Conservation (phyloP, 2,113 vertebrate species). For the Anolis carolinensis region DNA sequence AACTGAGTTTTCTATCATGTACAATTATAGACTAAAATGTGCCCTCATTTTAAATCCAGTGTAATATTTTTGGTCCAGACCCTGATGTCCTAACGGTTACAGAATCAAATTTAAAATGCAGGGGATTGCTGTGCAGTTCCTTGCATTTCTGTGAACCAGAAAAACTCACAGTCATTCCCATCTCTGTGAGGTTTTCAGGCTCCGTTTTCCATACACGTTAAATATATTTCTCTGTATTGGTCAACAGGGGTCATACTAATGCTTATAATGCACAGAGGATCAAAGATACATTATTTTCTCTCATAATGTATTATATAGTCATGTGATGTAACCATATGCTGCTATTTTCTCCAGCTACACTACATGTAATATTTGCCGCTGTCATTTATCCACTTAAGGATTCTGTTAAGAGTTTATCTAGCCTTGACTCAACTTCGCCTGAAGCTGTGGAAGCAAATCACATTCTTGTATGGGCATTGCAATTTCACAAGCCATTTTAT, state of each 20-base stretch:
- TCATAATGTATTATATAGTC: not conserved
- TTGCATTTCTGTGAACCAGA: not conserved
- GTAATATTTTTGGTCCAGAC: slow-evolving; percentile 34
- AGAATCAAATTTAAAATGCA: slow-evolving; percentile 30
- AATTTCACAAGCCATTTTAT: not conserved
- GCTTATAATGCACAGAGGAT: slow-evolving; percentile 6
- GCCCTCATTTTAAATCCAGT: slow-evolving; percentile 43
- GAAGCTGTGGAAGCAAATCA: slow-evolving; percentile 23
- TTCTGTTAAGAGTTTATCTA: not conserved
- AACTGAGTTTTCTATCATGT: too few species aligned
- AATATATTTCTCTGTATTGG: slow-evolving; percentile 21
- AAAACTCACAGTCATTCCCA: too few species aligned
- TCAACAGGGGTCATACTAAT: slow-evolving; percentile 28
- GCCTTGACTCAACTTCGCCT: slow-evolving; percentile 16
- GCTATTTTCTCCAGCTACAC: not conserved
- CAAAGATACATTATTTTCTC: not conserved
- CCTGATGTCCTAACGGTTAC: not conserved
- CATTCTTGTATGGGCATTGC: not conserved
- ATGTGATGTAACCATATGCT: not conserved
- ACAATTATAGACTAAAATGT: slow-evolving; percentile 9
- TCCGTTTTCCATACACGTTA: slow-evolving; percentile 17
- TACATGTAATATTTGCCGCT: not conserved
- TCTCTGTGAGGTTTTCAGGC: not conserved
- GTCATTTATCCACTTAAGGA: not conserved
- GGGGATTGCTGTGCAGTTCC: not conserved